phyloP scores from a whole-genome alignment of 2,888 invertebrate species.

The Drosophila bunnanda region DNA sequence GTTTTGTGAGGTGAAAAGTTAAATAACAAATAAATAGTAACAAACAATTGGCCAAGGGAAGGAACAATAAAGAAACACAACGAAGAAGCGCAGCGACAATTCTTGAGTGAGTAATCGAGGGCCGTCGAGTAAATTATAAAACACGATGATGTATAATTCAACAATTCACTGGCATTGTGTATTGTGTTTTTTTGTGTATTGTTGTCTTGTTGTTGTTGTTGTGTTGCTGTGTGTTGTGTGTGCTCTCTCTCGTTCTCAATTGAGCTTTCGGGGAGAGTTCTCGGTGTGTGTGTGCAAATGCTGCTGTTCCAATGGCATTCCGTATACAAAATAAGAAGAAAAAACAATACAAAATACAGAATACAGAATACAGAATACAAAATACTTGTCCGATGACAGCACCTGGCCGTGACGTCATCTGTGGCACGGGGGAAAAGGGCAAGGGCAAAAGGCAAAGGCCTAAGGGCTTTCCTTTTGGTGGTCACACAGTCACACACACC shows the following conservation, averaged over 20 bases:
- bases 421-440: background rate
- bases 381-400: conserved; percentile 50
- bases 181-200: conserved; percentile 1
- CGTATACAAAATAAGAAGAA: conserved; percentile 15
- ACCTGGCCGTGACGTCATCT: conserved; percentile 48
- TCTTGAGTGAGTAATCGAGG: conserved; percentile 49
- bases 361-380: conserved; percentile 34
- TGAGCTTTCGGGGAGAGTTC: conserved; percentile 13
- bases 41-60: conserved; percentile 7
- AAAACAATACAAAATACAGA: conserved; percentile 25
- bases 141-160: conserved; percentile 44
- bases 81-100: conserved; percentile 22
- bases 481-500: background rate
- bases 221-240: background rate
- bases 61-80: background rate
- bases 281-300: background rate
- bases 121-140: conserved; percentile 34
- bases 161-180: conserved; percentile 43
- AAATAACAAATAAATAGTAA: conserved; percentile 15
- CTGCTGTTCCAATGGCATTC: conserved; percentile 3
- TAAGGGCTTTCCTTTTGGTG: conserved; percentile 1
- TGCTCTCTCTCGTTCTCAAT: conserved; percentile 8
- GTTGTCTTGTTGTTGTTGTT: background rate
- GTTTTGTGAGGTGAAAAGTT: conserved; percentile 24
- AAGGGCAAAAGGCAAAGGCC: background rate